phyloP scores from a whole-genome alignment of 2,888 invertebrate genomes.

The Orthonevra nobilis region DNA sequence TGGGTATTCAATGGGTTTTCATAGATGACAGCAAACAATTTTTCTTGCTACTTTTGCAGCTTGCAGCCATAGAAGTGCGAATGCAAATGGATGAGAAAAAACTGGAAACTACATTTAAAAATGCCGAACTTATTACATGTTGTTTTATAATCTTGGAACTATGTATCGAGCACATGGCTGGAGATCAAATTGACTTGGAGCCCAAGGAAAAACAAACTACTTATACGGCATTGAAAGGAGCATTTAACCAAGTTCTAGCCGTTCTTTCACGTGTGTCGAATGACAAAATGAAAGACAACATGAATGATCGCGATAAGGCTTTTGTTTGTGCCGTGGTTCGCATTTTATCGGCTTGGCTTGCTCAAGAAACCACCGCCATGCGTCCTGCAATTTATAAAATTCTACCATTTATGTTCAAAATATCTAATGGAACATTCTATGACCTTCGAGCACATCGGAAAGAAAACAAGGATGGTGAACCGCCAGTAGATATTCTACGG shows the following conservation, averaged over 20 bases:
- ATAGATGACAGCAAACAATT: conserved; percentile 90
- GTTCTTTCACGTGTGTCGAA: conserved; percentile 87
- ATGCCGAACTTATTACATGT: conserved; percentile 89
- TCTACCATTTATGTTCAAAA: conserved; percentile 89
- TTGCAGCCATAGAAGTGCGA: conserved; percentile 94
- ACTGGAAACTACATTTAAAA: conserved; percentile 88
- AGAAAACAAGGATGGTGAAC: conserved; percentile 83
- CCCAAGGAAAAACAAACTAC: conserved; percentile 95
- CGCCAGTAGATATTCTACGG: conserved; percentile 86
- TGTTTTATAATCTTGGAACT: conserved; percentile 91
- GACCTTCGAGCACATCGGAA: conserved; percentile 85
- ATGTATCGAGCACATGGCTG: conserved; percentile 89
- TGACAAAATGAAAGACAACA: conserved; percentile 87
- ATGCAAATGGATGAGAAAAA: conserved; percentile 95
- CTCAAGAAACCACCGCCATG: conserved; percentile 94
- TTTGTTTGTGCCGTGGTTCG: conserved; percentile 92
- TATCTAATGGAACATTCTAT: conserved; percentile 91
- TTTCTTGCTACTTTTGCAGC: conserved; percentile 90
- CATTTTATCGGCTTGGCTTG: conserved; percentile 93
- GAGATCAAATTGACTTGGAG: conserved; percentile 90
- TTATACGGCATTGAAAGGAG: conserved; percentile 93
- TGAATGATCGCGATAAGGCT: conserved; percentile 86
- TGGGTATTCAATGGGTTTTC: conserved; percentile 92
- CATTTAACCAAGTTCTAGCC: conserved; percentile 90
- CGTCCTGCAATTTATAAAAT: conserved; percentile 90